Base-by-base conservation (phyloP, 1,140 invertebrate species). In the Proales similis region DNA sequence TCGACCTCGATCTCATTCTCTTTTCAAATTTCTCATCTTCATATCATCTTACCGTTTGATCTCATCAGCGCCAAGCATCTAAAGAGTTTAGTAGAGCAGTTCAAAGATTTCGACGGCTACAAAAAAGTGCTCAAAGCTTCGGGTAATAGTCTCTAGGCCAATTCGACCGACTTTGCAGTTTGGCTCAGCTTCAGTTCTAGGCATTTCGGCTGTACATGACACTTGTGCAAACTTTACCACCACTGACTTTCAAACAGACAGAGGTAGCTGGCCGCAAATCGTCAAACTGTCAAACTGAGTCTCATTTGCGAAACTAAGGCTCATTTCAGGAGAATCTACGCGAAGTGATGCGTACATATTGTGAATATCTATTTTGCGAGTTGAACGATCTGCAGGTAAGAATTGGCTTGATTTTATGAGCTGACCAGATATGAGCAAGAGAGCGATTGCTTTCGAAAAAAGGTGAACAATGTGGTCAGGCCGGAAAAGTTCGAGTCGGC, bases 401-500 rank as follows among this genome's bases (percentile, higher is more conserved):
- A 39, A 24, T 46, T 14, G 4, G n/a, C 17, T 48, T 1, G n/a
- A n/a, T 1, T 9, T n/a, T 9, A 12, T 20, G 7, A 9, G 6
- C 51, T 63, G 4, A 38, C 14, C 27, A 20, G 12, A 30, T 27
- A 1, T 46, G 14, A 0, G 19, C 9, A 43, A 45, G 36, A 11
- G 22, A 47, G 7, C 33, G 32, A 42, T 43, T 36, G 48, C 43
- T n/a, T 30, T 36, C 65, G 36, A 47, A 53, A 66, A 0, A 29
- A 73, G 71, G 70, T 73, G 0, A 73, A 70, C 64, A 72, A 72
- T 65, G 70, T 73, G 51, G 66, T 65, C 6, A 63, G 72, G 42
- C 72, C 72, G 1, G 12, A 14, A 2, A 64, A 67, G 14, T 73
- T 71, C 53, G 72, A 73, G 63, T 65, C 62, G 36, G 70, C 71